phyloP scores from a whole-genome alignment of 92 coral and sea anemone genomes.

The Porites rus region DNA sequence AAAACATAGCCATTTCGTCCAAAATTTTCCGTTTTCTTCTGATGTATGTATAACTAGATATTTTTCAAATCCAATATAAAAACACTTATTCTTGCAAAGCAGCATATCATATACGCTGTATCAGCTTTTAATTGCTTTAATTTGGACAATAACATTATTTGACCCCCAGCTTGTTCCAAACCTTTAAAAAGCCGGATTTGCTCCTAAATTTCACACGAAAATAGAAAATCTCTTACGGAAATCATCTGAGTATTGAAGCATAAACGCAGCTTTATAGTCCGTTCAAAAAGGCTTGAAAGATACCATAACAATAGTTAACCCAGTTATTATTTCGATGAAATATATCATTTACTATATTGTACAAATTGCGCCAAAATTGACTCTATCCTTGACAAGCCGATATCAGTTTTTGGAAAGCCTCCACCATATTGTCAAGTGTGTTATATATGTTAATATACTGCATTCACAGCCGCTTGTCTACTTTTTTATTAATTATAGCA shows the following conservation, averaged over 20 bases:
- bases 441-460: constrained; percentile 37
- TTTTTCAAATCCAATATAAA: constrained; percentile 15
- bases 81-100: constrained; percentile 20
- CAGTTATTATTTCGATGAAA: neutral
- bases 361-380: constrained; percentile 31
- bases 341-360: constrained; percentile 43
- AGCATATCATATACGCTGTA: constrained; percentile 30
- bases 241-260: too few relatives aligned
- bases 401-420: constrained; percentile 33
- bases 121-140: constrained; percentile 27
- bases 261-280: neutral
- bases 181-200: constrained; percentile 39
- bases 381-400: constrained; percentile 25
- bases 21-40: neutral
- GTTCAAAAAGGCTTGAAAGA: neutral
- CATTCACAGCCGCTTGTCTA: constrained; percentile 44
- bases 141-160: constrained; percentile 35
- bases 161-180: constrained; percentile 30
- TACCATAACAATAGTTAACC: neutral
- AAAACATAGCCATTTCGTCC: neutral
- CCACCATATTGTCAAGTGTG: constrained; percentile 40
- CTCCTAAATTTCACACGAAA: neutral
- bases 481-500: constrained; percentile 16
- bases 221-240: neutral
- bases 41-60: neutral